Percentiles rank a stretch among this genome's conserved stretches.
Evolutionary conservation across 2,888 invertebrate species (phyloP).

Genomic region (Apoderus coryli): DNA sequence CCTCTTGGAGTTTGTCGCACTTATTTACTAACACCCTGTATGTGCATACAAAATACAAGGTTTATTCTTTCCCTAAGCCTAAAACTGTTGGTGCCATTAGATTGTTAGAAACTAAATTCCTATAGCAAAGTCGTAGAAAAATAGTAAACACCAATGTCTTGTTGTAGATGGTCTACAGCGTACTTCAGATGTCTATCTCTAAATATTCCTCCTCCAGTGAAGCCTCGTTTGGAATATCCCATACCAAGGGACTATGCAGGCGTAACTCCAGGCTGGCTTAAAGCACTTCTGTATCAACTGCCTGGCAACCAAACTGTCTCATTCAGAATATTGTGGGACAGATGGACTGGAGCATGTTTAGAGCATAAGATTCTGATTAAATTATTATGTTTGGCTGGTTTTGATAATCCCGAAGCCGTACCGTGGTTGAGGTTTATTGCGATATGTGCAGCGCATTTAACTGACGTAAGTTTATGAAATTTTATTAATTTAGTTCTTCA

Average conservation of each 20-base stretch:
- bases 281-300: constrained; percentile 65
- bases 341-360: constrained; percentile 54
- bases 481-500: constrained; percentile 6
- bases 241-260: constrained; percentile 54
- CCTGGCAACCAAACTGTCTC: constrained; percentile 29
- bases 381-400: constrained; percentile 56
- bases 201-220: constrained; percentile 67
- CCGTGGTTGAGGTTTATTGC: constrained; percentile 62
- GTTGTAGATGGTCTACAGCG: constrained; percentile 59
- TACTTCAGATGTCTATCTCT: constrained; percentile 69
- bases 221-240: constrained; percentile 61
- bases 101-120: too few species aligned
- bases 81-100: too few species aligned
- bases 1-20: too few species aligned
- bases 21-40: too few species aligned
- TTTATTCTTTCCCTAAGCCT: too few species aligned
- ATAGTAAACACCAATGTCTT: too few species aligned
- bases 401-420: constrained; percentile 44
- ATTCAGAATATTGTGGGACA: constrained; percentile 31
- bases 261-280: constrained; percentile 65
- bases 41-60: too few species aligned
- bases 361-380: constrained; percentile 47
- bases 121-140: too few species aligned
- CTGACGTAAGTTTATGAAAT: constrained; percentile 36
- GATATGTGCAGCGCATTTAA: constrained; percentile 52